Base-by-base conservation (phyloP, 2,797 vertebrate genomes). In the Picus viridis region DNA sequence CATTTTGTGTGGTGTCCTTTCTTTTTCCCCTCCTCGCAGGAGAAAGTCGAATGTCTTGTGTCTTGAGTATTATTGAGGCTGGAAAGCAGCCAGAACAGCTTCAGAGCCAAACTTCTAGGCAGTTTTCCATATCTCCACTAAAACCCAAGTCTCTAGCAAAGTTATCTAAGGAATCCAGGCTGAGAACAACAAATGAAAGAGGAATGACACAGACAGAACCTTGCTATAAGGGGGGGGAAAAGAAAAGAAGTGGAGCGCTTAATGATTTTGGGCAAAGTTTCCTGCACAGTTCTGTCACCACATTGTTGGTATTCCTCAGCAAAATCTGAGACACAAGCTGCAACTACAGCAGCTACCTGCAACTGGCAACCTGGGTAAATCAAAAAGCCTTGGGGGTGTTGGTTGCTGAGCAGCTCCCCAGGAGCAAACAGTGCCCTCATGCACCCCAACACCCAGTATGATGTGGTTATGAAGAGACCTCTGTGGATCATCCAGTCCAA, bases 161-260 rank as follows among this genome's bases (percentile, higher is more conserved):
- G 87, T 94, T 88, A 93, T 94, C 93, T 91, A 61, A 88, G 87
- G 93, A 96, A 95, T 95, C 71, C 87, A 67, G 89, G 63, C 87
- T 80, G 73, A 34, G 39, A 77, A 61, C 36, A 89, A 49, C 71
- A 56, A 78, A 89, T 92, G 85, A 78, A 85, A 91, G 87, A 90
- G 82, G 63, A 95, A 89, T 93, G 63, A 88, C 73, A 95, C 30
- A 63, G 79, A 89, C 10, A 84, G 45, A 39, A 24, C 57, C 1
- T 2, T 51, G 51, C 43, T 83, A 27, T 5, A 45, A 53, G 41
- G 39, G 39, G 36, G 36, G 36, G 10, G 20, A 7, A 47, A 47
- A 22, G 6, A 22, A 12, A 34, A 76, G 65, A 49, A 53, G 5
- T 13, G 77, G 51, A 39, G 47, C 23, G 30, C 88, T 82, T 92